Base-by-base conservation (phyloP, 2,113 vertebrate genomes). In the Meleagris gallopavo region DNA sequence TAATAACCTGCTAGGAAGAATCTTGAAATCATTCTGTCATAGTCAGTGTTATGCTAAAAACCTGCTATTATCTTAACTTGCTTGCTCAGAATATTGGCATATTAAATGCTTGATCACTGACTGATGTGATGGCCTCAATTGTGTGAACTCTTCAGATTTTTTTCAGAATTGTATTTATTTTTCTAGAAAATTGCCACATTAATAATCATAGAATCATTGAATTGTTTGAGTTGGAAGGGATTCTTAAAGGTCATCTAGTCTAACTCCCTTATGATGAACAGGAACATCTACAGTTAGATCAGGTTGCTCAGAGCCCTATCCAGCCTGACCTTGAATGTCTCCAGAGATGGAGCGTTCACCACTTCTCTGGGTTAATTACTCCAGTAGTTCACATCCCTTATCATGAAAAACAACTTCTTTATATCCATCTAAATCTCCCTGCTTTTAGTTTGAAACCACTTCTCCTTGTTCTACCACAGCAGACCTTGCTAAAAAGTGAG, bases 1-100 rank as follows among this genome's bases (percentile, higher is more conserved):
- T 94, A 92, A 90, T 82, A 75, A 95, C 41, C 74, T 93, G 91
- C 92, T 96, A 70, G 94, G 64, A 94, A 92, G 85, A 93, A 73
- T 88, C 72, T 73, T 82, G 77, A 92, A 95, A 95, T 88, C 57
- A 77, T 86, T 95, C 73, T 95, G 95, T 95, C 85, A 84, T 46
- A 72, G 67, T 82, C 96, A 93, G 69, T 81, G 85, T 86, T 92
- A 74, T 58, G 24, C 54, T 91, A 69, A 90, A 94, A 95, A 91
- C 86, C 84, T 82, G 81, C 45, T 88, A 69, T 92, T 96, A 70
- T 71, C 72, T 95, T 88, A 88, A 93, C 82, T 86, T 69, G 24
- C 48, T 84, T 83, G 18, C 58, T 90, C 46, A 61, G 70, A 94
- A 92, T 92, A 92, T 89, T 92, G 75, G 65, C 89, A 88, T 94